A percentile compares a stretch with the other conserved stretches of the same genome.
Conservation (phyloP, 2,113 vertebrate species). For the Brevimyrus niger region DNA sequence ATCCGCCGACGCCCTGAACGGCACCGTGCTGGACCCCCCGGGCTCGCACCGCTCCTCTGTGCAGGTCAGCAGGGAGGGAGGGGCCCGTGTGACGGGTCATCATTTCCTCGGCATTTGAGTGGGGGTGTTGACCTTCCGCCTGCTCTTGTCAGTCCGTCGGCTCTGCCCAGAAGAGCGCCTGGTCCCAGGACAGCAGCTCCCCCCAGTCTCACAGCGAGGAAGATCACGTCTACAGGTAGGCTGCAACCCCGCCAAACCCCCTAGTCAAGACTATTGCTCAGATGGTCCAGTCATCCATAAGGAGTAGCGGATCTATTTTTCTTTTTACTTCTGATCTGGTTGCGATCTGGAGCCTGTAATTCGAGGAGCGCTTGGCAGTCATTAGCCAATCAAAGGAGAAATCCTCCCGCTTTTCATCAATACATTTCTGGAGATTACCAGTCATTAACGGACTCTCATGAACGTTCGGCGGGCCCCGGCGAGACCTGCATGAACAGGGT, state of each 20-base stretch:
- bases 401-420: background rate
- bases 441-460: no score
- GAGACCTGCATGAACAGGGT: background rate
- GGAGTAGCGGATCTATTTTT: background rate
- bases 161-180: constrained; percentile 58
- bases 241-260: no score
- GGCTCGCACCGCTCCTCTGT: constrained; percentile 67
- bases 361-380: background rate
- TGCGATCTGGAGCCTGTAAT: background rate
- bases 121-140: constrained; percentile 28
- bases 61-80: constrained; percentile 58
- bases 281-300: background rate
- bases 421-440: background rate
- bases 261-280: background rate
- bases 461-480: background rate
- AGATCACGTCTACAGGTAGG: constrained; percentile 90
- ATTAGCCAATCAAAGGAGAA: background rate
- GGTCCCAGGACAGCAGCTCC: constrained; percentile 61
- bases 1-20: constrained; percentile 82
- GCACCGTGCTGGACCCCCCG: constrained; percentile 68
- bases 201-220: constrained; percentile 63
- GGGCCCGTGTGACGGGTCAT: background rate
- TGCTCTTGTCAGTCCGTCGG: constrained; percentile 45
- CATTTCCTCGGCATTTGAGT: background rate
- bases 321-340: background rate